A percentile compares a stretch with the other conserved stretches of the same genome.
phyloP scores from a whole-genome alignment of 2,888 invertebrate species.

The Oscheius sp. region DNA sequence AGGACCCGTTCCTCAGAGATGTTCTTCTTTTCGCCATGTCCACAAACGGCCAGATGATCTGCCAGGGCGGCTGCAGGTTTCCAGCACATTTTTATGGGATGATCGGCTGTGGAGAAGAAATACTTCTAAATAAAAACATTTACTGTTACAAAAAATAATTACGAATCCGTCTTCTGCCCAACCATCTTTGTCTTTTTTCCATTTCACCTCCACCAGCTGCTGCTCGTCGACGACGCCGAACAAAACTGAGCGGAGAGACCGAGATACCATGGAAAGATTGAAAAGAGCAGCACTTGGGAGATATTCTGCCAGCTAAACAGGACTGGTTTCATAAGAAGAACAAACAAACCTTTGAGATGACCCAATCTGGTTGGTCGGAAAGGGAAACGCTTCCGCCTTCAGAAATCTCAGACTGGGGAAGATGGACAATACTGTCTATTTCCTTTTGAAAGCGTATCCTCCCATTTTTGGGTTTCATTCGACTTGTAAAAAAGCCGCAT shows the following conservation, averaged over 20 bases:
- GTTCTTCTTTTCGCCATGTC: conserved; percentile 9
- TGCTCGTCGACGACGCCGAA: conserved; percentile 31
- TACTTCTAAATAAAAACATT: conserved; percentile 28
- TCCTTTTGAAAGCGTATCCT: not conserved
- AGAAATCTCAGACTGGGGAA: not conserved
- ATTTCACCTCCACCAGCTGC: conserved; percentile 40
- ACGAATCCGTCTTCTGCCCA: conserved; percentile 26
- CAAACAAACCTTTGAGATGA: conserved; percentile 22
- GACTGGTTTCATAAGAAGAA: no score
- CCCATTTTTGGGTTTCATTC: conserved; percentile 21
- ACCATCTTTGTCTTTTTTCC: conserved; percentile 38
- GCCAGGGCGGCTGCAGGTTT: conserved; percentile 15
- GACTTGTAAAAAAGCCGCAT: conserved; percentile 8
- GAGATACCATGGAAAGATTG: conserved; percentile 17
- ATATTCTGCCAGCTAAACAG: conserved; percentile 24
- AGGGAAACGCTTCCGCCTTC: not conserved
- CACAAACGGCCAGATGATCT: conserved; percentile 2
- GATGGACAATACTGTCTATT: conserved; percentile 5
- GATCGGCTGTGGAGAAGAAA: conserved; percentile 23
- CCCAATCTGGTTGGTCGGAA: conserved; percentile 42
- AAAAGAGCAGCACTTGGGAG: conserved; percentile 46
- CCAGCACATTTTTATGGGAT: conserved; percentile 10
- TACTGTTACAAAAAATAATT: no score
- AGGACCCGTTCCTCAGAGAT: conserved; percentile 4
- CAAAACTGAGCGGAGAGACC: conserved; percentile 36